Base-by-base conservation (phyloP, 2,797 vertebrate genomes). In the Malurus leucopterus region DNA sequence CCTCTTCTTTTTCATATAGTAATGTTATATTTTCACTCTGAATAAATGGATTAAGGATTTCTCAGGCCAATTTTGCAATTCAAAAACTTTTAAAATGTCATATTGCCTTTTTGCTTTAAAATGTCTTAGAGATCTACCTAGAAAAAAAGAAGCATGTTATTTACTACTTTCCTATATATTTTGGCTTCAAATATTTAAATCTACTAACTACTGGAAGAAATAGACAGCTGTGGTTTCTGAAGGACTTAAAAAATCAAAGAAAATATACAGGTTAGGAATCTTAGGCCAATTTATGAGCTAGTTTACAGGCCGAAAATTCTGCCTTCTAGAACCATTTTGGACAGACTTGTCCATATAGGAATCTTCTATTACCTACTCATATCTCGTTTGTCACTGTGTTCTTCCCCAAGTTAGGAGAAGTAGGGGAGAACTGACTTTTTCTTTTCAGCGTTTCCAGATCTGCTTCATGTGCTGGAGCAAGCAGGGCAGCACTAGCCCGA, bases 11-110 rank as follows among this genome's bases (percentile, higher is more conserved):
- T 81, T 72, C 81, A 88, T 51, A 54, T 30, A 93, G 41, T 82
- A 90, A 68, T 76, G 57, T 91, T 93, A 43, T 78, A 64, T 93
- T 94, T 93, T 90, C 34, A 38, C 50, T 80, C 27, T 68, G 83
- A 77, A 69, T 88, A 91, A 94, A 93, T 71, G 54, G 82, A 72
- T 86, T 86, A 84, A 87, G 82, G 59, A 91, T 86, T 85, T 95
- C 61, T 93, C 84, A 94, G 71, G 44, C 50, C 50, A 92, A 67
- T 90, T 93, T 88, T 93, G 40, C 40, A 83, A 88, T 65, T 89
- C 53, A 58, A 71, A 88, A 90, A 91, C 58, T 82, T 89, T 91
- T 87, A 91, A 91, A 90, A 92, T 92, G 47, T 67, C 83, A 47
- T 64, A 43, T 61, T 80, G 74, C 79, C 93, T 93, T 94, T 93